Percentiles rank a stretch among this genome's conserved stretches.
Conservation (phyloP, 2,888 invertebrate genomes). For the Gisinianus flammeolus region DNA sequence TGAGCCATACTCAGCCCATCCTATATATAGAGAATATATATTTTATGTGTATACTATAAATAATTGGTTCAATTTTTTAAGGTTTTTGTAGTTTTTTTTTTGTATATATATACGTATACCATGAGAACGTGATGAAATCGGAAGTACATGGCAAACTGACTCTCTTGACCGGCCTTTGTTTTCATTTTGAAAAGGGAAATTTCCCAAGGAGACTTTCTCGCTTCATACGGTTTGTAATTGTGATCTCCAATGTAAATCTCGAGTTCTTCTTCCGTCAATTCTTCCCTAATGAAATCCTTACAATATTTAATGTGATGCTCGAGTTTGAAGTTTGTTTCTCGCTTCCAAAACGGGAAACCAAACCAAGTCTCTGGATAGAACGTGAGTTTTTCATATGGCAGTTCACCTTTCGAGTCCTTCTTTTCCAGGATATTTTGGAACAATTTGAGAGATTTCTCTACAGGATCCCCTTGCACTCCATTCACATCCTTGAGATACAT, state of each 20-base stretch:
- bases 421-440: neutral
- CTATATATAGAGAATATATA: too few relatives aligned
- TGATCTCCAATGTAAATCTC: neutral
- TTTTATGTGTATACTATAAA: too few relatives aligned
- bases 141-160: neutral
- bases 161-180: too few relatives aligned
- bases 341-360: neutral
- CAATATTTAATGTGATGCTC: neutral
- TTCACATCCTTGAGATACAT: neutral
- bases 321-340: neutral
- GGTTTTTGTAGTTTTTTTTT: too few relatives aligned
- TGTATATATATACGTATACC: neutral
- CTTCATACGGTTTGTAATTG: neutral
- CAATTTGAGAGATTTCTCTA: neutral
- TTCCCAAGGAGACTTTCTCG: slow-evolving; percentile 2
- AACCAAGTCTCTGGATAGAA: neutral
- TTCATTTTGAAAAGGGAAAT: neutral
- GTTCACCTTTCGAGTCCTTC: neutral
- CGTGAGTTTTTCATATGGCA: slow-evolving; percentile 4
- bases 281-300: neutral
- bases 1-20: slow-evolving; percentile 3
- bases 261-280: neutral
- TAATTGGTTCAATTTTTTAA: too few relatives aligned
- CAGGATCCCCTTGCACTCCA: neutral
- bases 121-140: slow-evolving; percentile 16